Conservation (phyloP, 2,888 invertebrate species). For the Amblyteles armatorius region DNA sequence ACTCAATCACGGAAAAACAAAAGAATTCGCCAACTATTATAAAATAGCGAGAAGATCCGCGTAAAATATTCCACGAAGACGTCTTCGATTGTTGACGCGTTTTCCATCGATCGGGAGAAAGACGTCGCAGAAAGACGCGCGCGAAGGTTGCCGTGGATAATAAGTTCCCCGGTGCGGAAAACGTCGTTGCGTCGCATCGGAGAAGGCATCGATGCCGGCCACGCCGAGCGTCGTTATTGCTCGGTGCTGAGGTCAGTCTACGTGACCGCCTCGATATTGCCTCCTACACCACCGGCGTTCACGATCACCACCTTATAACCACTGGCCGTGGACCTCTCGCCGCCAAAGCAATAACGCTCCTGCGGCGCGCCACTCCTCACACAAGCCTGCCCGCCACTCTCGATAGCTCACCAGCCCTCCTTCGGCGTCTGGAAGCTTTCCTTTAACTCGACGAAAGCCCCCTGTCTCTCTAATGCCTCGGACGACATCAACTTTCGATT, state of each 20-base stretch:
- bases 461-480: constrained; percentile 13
- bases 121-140: not conserved
- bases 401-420: constrained; percentile 61
- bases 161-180: constrained; percentile 24
- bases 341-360: constrained; percentile 80
- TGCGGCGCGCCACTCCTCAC: constrained; percentile 72
- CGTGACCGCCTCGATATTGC: constrained; percentile 84
- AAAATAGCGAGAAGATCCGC: not conserved
- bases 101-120: constrained; percentile 5
- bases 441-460: constrained; percentile 9
- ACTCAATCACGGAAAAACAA: not conserved
- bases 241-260: constrained; percentile 84
- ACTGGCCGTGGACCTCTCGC: constrained; percentile 72
- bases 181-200: constrained; percentile 50
- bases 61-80: not conserved
- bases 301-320: constrained; percentile 78
- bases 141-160: constrained; percentile 2
- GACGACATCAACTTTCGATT: constrained; percentile 32
- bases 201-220: constrained; percentile 55
- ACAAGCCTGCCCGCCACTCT: constrained; percentile 71
- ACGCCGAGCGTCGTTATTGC: constrained; percentile 80
- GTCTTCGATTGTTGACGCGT: not conserved
- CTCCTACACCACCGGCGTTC: constrained; percentile 76
- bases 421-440: constrained; percentile 63
- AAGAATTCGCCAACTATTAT: not conserved